phyloP scores from a whole-genome alignment of 2,888 invertebrate species.

The Machimus atricapillus region DNA sequence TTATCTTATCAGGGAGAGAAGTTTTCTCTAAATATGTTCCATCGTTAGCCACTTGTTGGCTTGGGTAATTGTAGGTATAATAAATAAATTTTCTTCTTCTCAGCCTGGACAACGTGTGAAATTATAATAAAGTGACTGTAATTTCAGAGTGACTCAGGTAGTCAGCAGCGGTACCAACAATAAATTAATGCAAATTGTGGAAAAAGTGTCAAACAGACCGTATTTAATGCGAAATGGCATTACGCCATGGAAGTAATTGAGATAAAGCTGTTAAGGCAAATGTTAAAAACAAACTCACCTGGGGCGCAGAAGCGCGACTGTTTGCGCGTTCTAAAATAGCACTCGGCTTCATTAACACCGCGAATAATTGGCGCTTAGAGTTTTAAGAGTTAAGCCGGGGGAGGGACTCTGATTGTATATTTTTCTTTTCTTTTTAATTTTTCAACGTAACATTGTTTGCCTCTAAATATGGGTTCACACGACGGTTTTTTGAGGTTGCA shows the following conservation, averaged over 20 bases:
- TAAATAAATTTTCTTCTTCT: background rate
- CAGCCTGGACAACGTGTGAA: background rate
- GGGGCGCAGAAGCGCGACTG: background rate
- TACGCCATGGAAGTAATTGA: background rate
- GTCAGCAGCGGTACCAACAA: background rate
- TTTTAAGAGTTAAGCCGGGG: background rate
- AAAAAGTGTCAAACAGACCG: background rate
- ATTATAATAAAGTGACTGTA: background rate
- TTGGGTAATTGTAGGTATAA: background rate
- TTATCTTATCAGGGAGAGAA: background rate
- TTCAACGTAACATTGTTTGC: background rate
- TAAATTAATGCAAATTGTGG: background rate
- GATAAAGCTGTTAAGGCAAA: background rate
- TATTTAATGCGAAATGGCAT: background rate
- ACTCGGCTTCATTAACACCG: background rate
- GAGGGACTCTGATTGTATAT: background rate
- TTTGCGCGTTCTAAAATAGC: background rate
- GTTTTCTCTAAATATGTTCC: background rate
- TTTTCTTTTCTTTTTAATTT: background rate
- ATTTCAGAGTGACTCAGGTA: background rate
- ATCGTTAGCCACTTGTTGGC: background rate
- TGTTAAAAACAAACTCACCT: background rate
- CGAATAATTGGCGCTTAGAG: background rate
- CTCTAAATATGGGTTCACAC: slow-evolving; percentile 13
- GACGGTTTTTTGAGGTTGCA: background rate